Evolutionary conservation across 92 coral and sea anemone genomes (phyloP).

Genomic region (Epizoanthus rinbou): DNA sequence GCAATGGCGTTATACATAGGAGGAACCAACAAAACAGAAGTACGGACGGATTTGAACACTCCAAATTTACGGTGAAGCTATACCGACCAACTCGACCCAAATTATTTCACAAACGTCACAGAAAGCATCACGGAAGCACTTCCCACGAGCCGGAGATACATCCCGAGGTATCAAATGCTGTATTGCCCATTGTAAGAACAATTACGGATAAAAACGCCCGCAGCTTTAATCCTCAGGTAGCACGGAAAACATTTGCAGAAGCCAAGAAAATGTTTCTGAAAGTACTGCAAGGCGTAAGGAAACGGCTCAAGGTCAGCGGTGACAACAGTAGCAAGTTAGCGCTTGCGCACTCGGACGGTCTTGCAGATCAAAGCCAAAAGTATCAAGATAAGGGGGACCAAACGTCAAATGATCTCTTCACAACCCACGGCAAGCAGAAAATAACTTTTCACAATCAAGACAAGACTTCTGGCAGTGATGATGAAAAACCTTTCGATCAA

Average conservation of each 20-base stretch:
- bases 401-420: background rate
- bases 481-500: background rate
- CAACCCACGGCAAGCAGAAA: background rate
- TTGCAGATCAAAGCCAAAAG: background rate
- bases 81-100: slow-evolving; percentile 27
- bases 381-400: background rate
- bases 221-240: background rate
- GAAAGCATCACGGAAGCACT: background rate
- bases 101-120: background rate
- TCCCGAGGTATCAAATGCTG: slow-evolving; percentile 28
- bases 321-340: background rate
- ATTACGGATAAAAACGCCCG: background rate
- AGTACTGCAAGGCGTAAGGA: slow-evolving; percentile 19
- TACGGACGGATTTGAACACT: slow-evolving; percentile 22
- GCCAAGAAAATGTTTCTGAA: slow-evolving; percentile 36
- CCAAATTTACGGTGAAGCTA: slow-evolving; percentile 32
- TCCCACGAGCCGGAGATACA: background rate
- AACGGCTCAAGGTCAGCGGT: background rate
- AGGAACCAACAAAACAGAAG: background rate
- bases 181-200: slow-evolving; percentile 23
- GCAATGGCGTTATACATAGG: background rate
- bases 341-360: background rate
- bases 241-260: slow-evolving; percentile 25
- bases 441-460: slow-evolving; percentile 11
- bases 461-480: background rate